These are phyloP conservation scores for Dexiosoma caninum DNA, from an alignment of 2,888 invertebrate genomes.

Conservation along the genomic window DNA sequence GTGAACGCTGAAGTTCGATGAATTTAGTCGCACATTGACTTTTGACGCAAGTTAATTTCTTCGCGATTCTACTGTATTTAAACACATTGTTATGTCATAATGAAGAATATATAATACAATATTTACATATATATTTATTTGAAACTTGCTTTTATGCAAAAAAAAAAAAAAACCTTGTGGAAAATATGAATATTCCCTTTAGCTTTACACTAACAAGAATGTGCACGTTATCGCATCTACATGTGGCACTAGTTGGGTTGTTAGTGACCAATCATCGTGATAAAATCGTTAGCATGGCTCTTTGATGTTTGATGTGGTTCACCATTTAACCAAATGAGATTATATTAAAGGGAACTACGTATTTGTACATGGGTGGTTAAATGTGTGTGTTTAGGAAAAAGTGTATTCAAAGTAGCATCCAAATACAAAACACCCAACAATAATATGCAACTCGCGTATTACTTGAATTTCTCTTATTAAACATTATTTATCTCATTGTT, in stretches of 20 bases:
- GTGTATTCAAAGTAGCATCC: slow-evolving; percentile 21
- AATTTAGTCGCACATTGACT: too few relatives aligned
- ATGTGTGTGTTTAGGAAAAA: background rate
- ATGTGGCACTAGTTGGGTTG: slow-evolving; percentile 41
- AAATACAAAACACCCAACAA: slow-evolving; percentile 8
- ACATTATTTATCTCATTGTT: slow-evolving; percentile 43
- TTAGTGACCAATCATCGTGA: slow-evolving; percentile 59
- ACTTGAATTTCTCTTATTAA: slow-evolving; percentile 41
- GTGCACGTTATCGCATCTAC: background rate
- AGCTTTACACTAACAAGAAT: slow-evolving; percentile 20
- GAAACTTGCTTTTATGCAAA: slow-evolving; percentile 6
- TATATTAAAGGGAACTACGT: slow-evolving; percentile 46
- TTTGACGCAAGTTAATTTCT: too few relatives aligned
- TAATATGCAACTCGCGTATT: slow-evolving; percentile 30
- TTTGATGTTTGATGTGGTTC: slow-evolving; percentile 67
- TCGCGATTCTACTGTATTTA: too few relatives aligned
- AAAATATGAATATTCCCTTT: slow-evolving; percentile 35
- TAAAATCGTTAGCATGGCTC: slow-evolving; percentile 54
- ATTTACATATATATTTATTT: background rate
- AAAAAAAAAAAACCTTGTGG: background rate
- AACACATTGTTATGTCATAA: too few relatives aligned
- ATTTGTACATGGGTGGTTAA: background rate
- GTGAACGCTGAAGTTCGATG: too few relatives aligned
- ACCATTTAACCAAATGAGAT: slow-evolving; percentile 66
- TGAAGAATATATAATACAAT: slow-evolving; percentile 7